Percentiles rank a stretch among this genome's conserved stretches.
Evolutionary conservation across 2,113 vertebrate species (phyloP).

Genomic region (Ovis canadensis): DNA sequence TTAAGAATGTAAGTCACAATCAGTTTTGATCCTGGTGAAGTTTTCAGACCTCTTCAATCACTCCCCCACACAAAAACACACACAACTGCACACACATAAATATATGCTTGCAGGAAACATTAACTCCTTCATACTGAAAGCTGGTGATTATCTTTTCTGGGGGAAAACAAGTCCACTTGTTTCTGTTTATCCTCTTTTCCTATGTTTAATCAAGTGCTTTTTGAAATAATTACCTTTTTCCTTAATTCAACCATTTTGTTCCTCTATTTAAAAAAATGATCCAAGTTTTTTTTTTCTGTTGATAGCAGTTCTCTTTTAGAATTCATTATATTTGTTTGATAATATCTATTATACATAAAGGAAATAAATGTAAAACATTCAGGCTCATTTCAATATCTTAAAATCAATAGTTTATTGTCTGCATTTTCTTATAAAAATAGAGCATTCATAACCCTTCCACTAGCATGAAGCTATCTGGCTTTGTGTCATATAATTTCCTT

Average conservation of each 20-base stretch:
- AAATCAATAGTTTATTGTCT: not conserved
- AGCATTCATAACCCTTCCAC: not conserved
- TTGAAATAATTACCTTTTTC: not conserved
- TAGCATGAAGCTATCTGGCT: not conserved
- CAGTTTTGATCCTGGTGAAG: not conserved
- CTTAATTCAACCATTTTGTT: not conserved
- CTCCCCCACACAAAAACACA: not conserved
- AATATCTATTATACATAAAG: not conserved
- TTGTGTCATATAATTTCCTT: not conserved
- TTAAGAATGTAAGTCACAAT: not conserved
- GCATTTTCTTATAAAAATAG: not conserved
- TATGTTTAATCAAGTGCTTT: not conserved
- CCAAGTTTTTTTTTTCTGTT: not conserved
- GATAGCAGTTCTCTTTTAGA: not conserved
- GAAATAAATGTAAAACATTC: not conserved
- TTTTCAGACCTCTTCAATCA: not conserved
- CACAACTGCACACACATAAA: not conserved
- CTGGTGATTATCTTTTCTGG: not conserved
- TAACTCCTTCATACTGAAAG: not conserved
- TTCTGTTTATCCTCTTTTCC: not conserved
- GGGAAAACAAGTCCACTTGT: fast-evolving
- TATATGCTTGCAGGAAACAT: not conserved
- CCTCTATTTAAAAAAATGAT: not conserved
- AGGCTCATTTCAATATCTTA: not conserved
- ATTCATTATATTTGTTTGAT: not conserved